Conservation (phyloP, 1,140 invertebrate species). For the Charaxes varanes region DNA sequence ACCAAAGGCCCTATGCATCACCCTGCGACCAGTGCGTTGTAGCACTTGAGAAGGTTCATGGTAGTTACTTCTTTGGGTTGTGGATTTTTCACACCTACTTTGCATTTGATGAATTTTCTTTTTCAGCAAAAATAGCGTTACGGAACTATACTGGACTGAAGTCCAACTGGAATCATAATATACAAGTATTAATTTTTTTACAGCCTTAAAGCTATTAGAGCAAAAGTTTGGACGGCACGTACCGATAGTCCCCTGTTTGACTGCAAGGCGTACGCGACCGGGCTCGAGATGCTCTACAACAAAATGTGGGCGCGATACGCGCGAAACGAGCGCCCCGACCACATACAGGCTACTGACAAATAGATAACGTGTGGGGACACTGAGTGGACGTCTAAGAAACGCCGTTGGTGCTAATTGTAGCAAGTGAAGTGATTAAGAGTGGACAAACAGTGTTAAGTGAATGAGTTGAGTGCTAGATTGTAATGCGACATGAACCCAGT, state of each 20-base stretch:
- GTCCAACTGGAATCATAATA: no score
- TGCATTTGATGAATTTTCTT: no score
- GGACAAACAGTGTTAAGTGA: constrained; percentile 12
- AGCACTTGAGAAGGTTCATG: no score
- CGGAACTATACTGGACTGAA: no score
- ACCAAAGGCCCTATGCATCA: no score
- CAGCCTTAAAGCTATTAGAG: constrained; percentile 92
- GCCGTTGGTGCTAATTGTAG: constrained; percentile 36
- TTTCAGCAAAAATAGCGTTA: no score
- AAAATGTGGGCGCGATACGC: constrained; percentile 91
- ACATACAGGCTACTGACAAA: constrained; percentile 80
- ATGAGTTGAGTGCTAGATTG: neutral
- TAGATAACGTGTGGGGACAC: constrained; percentile 23
- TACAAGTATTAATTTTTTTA: constrained; percentile 20
- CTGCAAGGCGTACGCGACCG: constrained; percentile 92
- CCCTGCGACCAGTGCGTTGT: no score
- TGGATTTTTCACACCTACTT: no score
- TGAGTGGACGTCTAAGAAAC: constrained; percentile 24
- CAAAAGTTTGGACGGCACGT: constrained; percentile 95
- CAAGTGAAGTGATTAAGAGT: constrained; percentile 2
- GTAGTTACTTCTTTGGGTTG: no score
- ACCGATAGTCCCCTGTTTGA: constrained; percentile 94
- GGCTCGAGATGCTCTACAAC: constrained; percentile 90
- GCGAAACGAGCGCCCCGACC: constrained; percentile 85
- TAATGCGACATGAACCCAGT: neutral